Base-by-base conservation (phyloP, 2,797 vertebrate species). In the Macropus fuliginosus region DNA sequence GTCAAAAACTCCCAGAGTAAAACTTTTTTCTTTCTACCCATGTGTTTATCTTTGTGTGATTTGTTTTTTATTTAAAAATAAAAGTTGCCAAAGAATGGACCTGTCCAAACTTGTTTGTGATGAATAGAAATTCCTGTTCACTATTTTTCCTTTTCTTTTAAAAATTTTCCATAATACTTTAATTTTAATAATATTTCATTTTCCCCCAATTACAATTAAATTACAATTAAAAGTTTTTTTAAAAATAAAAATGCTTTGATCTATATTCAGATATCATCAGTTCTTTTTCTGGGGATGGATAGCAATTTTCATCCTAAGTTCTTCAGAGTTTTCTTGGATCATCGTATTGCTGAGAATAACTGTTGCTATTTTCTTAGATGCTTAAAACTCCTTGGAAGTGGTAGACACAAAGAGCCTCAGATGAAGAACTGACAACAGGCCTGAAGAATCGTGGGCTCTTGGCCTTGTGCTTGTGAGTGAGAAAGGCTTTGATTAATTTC, bases 401-500 rank as follows among this genome's bases (percentile, higher is more conserved):
- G 93, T 95, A 81, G 87, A 93, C 94, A 74, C 59, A 28, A 4
- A 31, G n/a, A 59, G 12, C 56, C 92, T 91, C 50, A 31, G 54
- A n/a, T 74, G 91, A 56, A 95, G 18, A 12, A 28, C 62, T 94
- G 95, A 93, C 94, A 56, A 16, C 89, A 91, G 92, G 57, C 95
- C 94, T 93, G 91, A 90, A 27, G 31, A 18, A 56, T n/a, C 90
- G 55, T 46, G 56, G 57, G 90, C 66, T 94, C 55, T 66, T 46
- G 55, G 28, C 59, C 74, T 93, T 90, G 14, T 50, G 50, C 34
- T 91, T 91, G 90, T 55, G 18, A 90, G 54, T 94, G 74, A 96
- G 40, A 74, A 27, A 52, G 90, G 92, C 55, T 96, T 92, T 94
- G 92, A 95, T 92, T 95, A 74, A 91, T 92, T 74, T 95, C 95